Percentiles rank a stretch among this genome's conserved stretches.
Conservation (phyloP, 2,113 vertebrate species). For the Talpa occidentalis region DNA sequence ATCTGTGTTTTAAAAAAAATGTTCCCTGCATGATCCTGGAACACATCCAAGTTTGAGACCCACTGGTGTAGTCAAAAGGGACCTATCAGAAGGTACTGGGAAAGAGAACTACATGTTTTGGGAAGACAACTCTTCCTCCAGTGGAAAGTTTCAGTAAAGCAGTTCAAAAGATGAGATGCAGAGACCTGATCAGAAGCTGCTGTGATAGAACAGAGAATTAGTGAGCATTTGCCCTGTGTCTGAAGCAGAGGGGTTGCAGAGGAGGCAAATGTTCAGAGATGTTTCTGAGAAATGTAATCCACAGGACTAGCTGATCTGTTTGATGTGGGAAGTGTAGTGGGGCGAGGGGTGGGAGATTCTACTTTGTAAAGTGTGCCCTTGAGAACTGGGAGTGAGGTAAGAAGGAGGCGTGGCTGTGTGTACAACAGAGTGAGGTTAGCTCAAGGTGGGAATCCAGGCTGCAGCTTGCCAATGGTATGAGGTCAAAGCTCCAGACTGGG, state of each 20-base stretch:
- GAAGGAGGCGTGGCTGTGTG: not conserved
- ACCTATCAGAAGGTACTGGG: not conserved
- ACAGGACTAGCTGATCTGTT: not conserved
- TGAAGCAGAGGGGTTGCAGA: not conserved
- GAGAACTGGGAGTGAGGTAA: not conserved
- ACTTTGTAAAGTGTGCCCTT: not conserved
- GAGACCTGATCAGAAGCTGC: not conserved
- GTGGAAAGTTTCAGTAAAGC: not conserved
- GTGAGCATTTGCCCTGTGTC: not conserved
- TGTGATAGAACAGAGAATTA: not conserved
- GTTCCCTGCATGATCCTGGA: not conserved
- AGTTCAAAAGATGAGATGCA: not conserved
- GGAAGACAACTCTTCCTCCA: not conserved
- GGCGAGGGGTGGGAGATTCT: not conserved
- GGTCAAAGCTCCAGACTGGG: not conserved
- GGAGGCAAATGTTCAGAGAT: not conserved
- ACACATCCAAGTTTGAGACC: slow-evolving; percentile 7
- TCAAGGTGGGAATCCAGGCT: not conserved
- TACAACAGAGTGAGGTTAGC: not conserved
- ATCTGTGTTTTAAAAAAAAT: slow-evolving; percentile 10
- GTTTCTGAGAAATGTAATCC: slow-evolving; percentile 21
- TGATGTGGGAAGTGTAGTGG: slow-evolving; percentile 17
- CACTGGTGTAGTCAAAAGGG: not conserved
- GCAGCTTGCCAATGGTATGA: not conserved
- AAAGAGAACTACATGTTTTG: not conserved